These are phyloP conservation scores for Andricus quercusramuli DNA, from an alignment of 2,888 invertebrate species.

Conservation along the genomic window DNA sequence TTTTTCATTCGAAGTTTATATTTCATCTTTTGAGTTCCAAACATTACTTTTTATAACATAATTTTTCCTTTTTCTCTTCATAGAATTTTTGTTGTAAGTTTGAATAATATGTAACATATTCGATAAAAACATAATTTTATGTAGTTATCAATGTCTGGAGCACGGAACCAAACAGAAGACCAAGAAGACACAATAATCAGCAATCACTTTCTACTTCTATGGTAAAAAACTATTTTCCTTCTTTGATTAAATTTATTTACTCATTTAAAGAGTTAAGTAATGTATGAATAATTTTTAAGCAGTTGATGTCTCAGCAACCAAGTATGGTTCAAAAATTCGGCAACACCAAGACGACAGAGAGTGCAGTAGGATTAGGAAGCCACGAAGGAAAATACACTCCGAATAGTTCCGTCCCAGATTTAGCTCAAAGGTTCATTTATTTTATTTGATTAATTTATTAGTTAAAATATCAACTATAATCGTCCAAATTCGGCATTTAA, in stretches of 20 bases:
- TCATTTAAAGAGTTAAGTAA: background rate
- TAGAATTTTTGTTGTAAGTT: background rate
- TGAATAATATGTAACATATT: background rate
- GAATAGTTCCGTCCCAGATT: constrained; percentile 83
- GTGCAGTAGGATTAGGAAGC: constrained; percentile 85
- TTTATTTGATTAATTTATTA: constrained; percentile 1
- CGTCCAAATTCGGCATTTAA: background rate
- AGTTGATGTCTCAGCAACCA: constrained; percentile 74
- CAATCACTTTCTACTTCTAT: constrained; percentile 76
- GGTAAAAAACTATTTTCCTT: constrained; percentile 59
- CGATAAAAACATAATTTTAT: constrained; percentile 34
- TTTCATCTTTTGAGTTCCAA: too few relatives aligned
- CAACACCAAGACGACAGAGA: constrained; percentile 84
- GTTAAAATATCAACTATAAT: background rate
- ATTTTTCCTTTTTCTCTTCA: too few relatives aligned
- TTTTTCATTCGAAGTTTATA: too few relatives aligned
- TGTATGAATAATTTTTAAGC: constrained; percentile 12
- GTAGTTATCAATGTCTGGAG: constrained; percentile 94
- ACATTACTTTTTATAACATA: too few relatives aligned
- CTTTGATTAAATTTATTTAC: background rate
- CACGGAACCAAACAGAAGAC: constrained; percentile 84
- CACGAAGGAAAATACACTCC: constrained; percentile 92
- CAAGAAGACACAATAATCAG: constrained; percentile 79
- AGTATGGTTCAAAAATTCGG: constrained; percentile 85
- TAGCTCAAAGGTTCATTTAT: constrained; percentile 80